A percentile compares a stretch with the other conserved stretches of the same genome.
phyloP scores from a whole-genome alignment of 2,797 vertebrate genomes.

The Epinephelus awoara region DNA sequence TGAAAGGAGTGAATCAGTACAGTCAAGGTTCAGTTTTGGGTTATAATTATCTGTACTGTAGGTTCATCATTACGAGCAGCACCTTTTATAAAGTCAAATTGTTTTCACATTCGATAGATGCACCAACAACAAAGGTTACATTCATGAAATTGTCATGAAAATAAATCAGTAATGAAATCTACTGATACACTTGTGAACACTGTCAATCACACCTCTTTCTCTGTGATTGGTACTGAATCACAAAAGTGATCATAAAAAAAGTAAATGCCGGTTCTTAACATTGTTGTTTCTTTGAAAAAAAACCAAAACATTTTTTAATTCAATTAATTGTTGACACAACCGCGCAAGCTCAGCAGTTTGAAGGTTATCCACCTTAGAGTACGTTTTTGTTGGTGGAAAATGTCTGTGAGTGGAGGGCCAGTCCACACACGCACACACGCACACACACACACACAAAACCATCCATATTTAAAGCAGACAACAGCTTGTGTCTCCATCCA shows the following conservation, averaged over 20 bases:
- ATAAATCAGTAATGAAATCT: neutral
- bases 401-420: neutral
- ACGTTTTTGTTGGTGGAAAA: neutral
- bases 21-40: neutral
- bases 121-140: neutral
- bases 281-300: neutral
- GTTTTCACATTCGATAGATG: neutral
- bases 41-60: no score
- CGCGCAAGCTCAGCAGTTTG: neutral
- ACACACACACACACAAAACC: conserved; percentile 33
- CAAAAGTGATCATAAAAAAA: neutral
- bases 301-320: neutral
- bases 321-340: neutral
- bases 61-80: no score
- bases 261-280: neutral
- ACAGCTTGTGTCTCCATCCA: conserved; percentile 79
- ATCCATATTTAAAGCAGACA: conserved; percentile 74
- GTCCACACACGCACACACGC: conserved; percentile 23
- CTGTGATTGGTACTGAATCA: neutral
- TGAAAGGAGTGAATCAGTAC: neutral
- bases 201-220: neutral
- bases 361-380: neutral
- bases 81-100: neutral
- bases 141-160: neutral
- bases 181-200: neutral